Conservation (phyloP, 2,797 vertebrate species). For the Xenopus petersii region DNA sequence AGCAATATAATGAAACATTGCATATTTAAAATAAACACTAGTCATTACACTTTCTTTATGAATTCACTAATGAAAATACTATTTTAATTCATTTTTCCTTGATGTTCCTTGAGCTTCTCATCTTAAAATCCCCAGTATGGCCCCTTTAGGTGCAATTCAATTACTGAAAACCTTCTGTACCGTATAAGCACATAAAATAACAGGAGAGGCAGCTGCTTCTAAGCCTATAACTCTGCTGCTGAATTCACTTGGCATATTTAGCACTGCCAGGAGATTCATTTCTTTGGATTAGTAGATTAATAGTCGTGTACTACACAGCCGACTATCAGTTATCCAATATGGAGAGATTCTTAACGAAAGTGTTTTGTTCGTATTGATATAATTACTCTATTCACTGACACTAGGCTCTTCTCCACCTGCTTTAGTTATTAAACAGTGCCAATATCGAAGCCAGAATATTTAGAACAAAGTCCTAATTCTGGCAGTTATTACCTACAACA, state of each 20-base stretch:
- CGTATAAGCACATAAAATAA: conserved; percentile 14
- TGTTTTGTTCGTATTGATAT: background rate
- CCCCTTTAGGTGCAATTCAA: conserved; percentile 13
- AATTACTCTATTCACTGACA: conserved; percentile 3
- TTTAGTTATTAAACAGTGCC: background rate
- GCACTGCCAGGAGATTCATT: conserved; percentile 4
- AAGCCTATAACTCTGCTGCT: background rate
- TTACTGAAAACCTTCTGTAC: conserved; percentile 1
- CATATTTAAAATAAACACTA: no score
- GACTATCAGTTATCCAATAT: conserved; percentile 12
- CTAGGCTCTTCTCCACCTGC: background rate
- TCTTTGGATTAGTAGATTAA: conserved; percentile 19
- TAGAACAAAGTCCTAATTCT: background rate
- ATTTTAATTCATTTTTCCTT: background rate
- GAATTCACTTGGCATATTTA: conserved; percentile 6
- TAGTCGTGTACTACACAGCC: conserved; percentile 9
- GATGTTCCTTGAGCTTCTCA: background rate
- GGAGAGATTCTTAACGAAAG: conserved; percentile 5
- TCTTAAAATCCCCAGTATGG: conserved; percentile 1
- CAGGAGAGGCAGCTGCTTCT: conserved; percentile 7
- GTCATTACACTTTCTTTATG: no score
- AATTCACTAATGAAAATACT: no score
- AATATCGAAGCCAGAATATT: background rate
- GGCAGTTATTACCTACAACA: background rate
- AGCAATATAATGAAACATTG: no score